Conservation (phyloP, 2,888 invertebrate species). For the Chrysolina haemoptera region DNA sequence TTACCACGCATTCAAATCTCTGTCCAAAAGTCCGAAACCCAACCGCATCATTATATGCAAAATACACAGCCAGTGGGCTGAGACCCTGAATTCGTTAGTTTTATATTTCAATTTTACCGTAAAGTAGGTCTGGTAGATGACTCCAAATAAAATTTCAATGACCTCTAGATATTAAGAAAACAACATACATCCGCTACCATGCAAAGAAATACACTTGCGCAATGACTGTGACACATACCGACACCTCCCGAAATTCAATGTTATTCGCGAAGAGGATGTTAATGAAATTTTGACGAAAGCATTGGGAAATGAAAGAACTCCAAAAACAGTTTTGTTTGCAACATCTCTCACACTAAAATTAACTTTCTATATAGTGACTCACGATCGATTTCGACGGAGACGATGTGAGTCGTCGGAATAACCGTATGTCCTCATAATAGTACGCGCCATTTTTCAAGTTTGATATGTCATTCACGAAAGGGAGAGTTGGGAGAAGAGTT, state of each 20-base stretch:
- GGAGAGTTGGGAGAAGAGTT: too few relatives aligned
- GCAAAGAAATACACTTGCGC: neutral
- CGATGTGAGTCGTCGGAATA: too few relatives aligned
- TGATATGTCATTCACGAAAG: too few relatives aligned
- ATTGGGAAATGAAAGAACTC: constrained; percentile 5
- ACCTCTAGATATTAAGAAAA: constrained; percentile 4
- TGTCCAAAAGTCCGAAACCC: too few relatives aligned
- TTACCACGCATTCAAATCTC: neutral
- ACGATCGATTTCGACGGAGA: neutral
- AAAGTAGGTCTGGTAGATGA: constrained; percentile 3
- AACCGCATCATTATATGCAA: too few relatives aligned
- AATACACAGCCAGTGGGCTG: neutral
- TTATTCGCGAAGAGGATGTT: neutral
- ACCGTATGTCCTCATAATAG: too few relatives aligned
- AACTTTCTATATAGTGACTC: neutral
- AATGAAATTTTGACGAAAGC: neutral
- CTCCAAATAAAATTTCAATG: neutral
- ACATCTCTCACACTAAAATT: neutral
- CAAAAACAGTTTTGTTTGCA: neutral
- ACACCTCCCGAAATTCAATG: constrained; percentile 9
- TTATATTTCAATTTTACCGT: neutral
- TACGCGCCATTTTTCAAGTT: too few relatives aligned
- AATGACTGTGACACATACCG: constrained; percentile 1
- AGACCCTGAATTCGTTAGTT: neutral
- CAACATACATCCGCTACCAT: neutral